Conservation (phyloP, 1,140 invertebrate genomes). For the Drosophila tsacasi region DNA sequence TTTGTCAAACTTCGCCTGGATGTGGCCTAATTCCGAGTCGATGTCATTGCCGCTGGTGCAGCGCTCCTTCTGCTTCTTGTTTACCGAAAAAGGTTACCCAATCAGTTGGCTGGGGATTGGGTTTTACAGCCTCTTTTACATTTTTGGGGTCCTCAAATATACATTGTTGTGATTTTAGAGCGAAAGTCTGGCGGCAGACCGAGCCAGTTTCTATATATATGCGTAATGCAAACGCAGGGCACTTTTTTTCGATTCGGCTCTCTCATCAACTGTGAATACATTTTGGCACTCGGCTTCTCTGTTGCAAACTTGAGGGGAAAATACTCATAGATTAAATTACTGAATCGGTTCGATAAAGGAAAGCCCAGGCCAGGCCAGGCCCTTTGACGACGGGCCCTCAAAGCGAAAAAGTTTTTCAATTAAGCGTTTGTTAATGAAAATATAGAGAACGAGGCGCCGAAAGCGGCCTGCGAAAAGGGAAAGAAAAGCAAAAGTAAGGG, state of each 20-base stretch:
- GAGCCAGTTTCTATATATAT: conserved; percentile 28
- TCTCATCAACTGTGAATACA: conserved; percentile 38
- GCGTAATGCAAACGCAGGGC: conserved; percentile 22
- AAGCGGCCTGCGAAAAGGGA: conserved; percentile 12
- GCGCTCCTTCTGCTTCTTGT: conserved; percentile 17
- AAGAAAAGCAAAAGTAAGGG: conserved; percentile 31
- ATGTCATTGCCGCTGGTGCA: conserved; percentile 40
- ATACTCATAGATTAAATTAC: conserved; percentile 26
- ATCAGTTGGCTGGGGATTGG: conserved; percentile 44
- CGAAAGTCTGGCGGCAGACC: conserved; percentile 21
- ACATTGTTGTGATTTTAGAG: conserved; percentile 27
- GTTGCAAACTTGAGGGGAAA: conserved; percentile 30
- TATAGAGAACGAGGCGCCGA: conserved; percentile 40
- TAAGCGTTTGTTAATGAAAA: conserved; percentile 77
- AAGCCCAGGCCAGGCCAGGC: conserved; percentile 2
- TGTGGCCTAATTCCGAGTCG: conserved; percentile 65
- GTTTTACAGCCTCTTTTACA: conserved; percentile 51
- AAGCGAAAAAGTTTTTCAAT: conserved; percentile 79
- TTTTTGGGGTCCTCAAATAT: conserved; percentile 41
- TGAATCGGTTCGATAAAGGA: conserved; percentile 56
- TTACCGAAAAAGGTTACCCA: conserved; percentile 46
- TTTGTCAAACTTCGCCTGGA: conserved; percentile 30
- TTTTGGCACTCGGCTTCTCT: conserved; percentile 17
- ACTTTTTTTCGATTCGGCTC: not conserved
- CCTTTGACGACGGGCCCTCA: conserved; percentile 50